Evolutionary conservation across 2,113 vertebrate species (phyloP).

Genomic region (Nothoprocta perdicaria): DNA sequence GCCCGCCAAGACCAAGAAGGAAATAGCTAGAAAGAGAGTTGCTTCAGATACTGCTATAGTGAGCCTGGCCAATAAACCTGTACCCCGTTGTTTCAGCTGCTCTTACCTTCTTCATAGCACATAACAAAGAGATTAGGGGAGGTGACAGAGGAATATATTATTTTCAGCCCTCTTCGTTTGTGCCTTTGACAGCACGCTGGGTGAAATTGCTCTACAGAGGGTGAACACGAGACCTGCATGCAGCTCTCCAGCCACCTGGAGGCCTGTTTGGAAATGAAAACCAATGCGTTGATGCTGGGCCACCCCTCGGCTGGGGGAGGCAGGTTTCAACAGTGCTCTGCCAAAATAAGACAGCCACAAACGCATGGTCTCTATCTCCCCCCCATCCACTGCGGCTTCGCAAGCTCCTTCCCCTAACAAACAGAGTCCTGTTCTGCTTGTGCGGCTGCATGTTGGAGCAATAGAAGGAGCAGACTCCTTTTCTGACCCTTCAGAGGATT

Average conservation of each 20-base stretch:
- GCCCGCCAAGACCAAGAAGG: not conserved
- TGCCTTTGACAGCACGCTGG: not conserved
- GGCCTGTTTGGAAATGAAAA: not conserved
- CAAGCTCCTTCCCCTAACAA: not conserved
- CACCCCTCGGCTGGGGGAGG: not conserved
- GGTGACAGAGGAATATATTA: rapidly evolving
- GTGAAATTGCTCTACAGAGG: not conserved
- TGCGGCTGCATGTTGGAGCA: rapidly evolving
- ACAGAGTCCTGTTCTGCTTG: not conserved
- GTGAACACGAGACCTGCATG: not conserved
- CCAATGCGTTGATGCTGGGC: not conserved
- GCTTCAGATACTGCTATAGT: not conserved
- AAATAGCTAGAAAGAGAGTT: not conserved
- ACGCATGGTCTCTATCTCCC: not conserved
- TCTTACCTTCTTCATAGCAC: not conserved
- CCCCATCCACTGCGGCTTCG: not conserved
- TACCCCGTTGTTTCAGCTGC: rapidly evolving
- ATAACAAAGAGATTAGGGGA: not conserved
- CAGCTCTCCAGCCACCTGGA: not conserved
- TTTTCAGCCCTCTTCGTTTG: not conserved
- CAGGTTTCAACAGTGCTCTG: not conserved
- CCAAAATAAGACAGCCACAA: not conserved
- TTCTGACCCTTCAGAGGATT: not conserved
- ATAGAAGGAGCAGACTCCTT: not conserved
- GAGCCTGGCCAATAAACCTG: not conserved